Evolutionary conservation across 1,140 invertebrate genomes (phyloP).

Genomic region (Schlechtendalia chinensis): DNA sequence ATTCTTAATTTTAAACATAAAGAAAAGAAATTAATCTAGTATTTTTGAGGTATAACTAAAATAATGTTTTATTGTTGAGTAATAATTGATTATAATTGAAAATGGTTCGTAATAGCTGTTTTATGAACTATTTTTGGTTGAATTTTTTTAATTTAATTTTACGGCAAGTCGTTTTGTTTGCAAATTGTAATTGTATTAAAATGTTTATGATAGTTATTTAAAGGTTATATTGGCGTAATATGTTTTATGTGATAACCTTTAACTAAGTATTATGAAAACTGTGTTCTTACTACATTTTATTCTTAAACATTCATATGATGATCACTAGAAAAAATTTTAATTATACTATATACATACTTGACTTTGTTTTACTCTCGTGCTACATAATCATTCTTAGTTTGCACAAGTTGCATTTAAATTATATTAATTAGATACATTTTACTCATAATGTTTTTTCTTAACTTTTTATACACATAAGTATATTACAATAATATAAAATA

Average conservation of each 20-base stretch:
- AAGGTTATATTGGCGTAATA: background rate
- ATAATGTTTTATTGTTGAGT: no score
- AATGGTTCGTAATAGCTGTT: no score
- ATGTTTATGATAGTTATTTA: background rate
- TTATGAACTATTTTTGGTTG: no score
- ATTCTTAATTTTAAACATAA: no score
- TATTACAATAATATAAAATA: background rate
- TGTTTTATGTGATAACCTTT: constrained; percentile 8
- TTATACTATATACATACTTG: background rate
- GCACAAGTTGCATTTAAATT: background rate
- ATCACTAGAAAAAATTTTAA: background rate
- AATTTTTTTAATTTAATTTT: no score
- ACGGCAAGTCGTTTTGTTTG: background rate
- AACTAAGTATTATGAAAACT: background rate
- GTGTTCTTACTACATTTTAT: background rate
- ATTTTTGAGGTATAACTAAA: no score
- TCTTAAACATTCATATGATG: background rate
- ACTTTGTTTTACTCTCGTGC: background rate
- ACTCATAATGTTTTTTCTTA: background rate
- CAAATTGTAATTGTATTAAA: background rate
- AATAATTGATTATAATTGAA: no score
- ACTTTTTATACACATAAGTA: background rate
- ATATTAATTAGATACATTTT: background rate
- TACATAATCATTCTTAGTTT: background rate
- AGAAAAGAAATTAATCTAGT: no score